Percentiles rank a stretch among this genome's conserved stretches.
Conservation (phyloP, 2,797 vertebrate genomes). For the Oreochromis grahami region DNA sequence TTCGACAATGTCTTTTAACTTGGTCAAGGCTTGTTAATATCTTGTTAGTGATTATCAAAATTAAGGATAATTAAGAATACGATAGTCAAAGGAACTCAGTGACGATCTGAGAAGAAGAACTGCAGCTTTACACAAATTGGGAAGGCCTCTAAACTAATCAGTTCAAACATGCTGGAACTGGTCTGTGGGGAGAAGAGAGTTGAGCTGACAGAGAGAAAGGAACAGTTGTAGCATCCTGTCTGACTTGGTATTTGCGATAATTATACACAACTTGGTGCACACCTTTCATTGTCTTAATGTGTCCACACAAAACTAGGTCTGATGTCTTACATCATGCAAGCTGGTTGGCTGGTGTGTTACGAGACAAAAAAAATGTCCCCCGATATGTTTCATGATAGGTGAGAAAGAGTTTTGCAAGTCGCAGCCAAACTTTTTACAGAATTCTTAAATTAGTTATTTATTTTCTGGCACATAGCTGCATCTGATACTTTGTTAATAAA, state of each 20-base stretch:
- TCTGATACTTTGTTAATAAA: background rate
- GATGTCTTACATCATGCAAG: background rate
- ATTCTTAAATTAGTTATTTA: background rate
- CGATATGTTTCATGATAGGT: background rate
- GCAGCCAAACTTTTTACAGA: background rate
- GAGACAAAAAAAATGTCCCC: background rate
- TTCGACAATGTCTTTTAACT: background rate
- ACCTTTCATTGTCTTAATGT: background rate
- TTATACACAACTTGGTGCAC: background rate
- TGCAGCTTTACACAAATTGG: background rate
- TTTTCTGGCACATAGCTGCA: fast-evolving
- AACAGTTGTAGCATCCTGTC: background rate
- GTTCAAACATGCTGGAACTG: background rate
- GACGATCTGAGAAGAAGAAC: background rate
- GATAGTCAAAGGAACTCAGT: background rate
- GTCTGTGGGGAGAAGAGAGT: background rate
- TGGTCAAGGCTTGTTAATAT: background rate
- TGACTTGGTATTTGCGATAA: background rate
- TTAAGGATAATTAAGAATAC: background rate
- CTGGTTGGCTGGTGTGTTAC: background rate
- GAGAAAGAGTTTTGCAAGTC: background rate
- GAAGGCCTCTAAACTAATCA: background rate
- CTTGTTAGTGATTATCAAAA: background rate
- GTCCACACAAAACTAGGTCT: background rate
- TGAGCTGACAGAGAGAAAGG: background rate